Base-by-base conservation (phyloP, 2,113 vertebrate species). In the Varanus salvator region DNA sequence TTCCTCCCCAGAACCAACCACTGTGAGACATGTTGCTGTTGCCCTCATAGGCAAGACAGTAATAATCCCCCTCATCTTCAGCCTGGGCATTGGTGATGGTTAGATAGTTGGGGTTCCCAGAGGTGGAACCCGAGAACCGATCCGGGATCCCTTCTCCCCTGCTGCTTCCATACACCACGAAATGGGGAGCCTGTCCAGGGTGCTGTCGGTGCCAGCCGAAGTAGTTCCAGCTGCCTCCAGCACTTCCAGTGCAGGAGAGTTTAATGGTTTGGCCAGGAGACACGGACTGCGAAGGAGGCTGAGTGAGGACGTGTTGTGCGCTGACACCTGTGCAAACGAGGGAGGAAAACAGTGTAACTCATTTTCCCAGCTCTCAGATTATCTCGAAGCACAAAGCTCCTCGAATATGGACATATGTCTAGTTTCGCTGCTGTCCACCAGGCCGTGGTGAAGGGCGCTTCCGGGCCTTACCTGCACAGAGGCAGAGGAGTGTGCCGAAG, bases 191-290 rank as follows among this genome's bases (percentile, higher is more conserved):
- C 4, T 75, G 52, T 4, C 75, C 54, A 2, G 68, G 64, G 6
- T 52, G 84, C 54, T 92, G 91, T 9, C 90, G 91, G 48, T 31
- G 21, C 84, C 89, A 92, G 34, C 25, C 3, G 48, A 80, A 80
- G 1, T 8, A 5, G 4, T n/a, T 1, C 8, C 66, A 38, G 3
- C 31, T 31, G 52, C 34, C 23, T 2, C 80, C 89, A 64, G 44
- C 69, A 66, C 38, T 27, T 31, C 8, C 27, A 11, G 84, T 29
- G 57, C 80, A 82, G 31, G 80, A 64, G 54, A 0, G 54, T 68
- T 8, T 85, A 54, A 86, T 68, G 14, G 87, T 89, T 31, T 80
- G 21, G 1, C 86, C 81, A 14, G 21, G 11, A 2, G 87, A 72
- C 9, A 66, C 50, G 23, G 86, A 88, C 31, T 72, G 9, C 7